These are phyloP conservation scores for Andrena camellia DNA, from an alignment of 2,888 invertebrate genomes.

Conservation along the genomic window DNA sequence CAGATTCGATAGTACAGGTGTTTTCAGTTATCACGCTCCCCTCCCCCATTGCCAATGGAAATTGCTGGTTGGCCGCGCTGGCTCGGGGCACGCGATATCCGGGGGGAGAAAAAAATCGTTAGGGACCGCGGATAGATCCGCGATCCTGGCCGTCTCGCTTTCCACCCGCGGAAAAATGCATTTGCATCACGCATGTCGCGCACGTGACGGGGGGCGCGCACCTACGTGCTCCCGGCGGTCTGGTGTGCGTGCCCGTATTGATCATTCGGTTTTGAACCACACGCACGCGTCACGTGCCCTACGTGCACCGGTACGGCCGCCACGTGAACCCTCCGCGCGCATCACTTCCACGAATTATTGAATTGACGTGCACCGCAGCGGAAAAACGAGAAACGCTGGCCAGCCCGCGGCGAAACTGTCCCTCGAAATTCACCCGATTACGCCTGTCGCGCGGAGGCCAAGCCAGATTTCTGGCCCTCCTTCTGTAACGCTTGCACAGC, in stretches of 20 bases:
- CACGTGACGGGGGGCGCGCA: conserved; percentile 39
- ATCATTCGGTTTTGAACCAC: conserved; percentile 56
- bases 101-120: background rate
- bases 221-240: background rate
- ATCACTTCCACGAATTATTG: conserved; percentile 53
- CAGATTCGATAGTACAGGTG: background rate
- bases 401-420: background rate
- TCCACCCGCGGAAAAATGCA: conserved; percentile 24
- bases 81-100: background rate
- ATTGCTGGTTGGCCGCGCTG: background rate
- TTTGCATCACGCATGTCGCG: conserved; percentile 31
- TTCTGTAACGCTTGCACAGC: no score
- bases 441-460: no score
- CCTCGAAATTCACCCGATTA: no score
- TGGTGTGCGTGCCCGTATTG: conserved; percentile 48
- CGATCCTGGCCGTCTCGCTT: conserved; percentile 6
- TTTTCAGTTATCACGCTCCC: background rate
- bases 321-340: conserved; percentile 52
- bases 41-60: background rate
- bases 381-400: conserved; percentile 11
- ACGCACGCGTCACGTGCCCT: conserved; percentile 58
- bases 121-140: background rate
- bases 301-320: conserved; percentile 12
- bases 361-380: conserved; percentile 29
- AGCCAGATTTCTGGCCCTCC: no score